Conservation (phyloP, 1,140 invertebrate species). For the Paraescarpia echinospica region DNA sequence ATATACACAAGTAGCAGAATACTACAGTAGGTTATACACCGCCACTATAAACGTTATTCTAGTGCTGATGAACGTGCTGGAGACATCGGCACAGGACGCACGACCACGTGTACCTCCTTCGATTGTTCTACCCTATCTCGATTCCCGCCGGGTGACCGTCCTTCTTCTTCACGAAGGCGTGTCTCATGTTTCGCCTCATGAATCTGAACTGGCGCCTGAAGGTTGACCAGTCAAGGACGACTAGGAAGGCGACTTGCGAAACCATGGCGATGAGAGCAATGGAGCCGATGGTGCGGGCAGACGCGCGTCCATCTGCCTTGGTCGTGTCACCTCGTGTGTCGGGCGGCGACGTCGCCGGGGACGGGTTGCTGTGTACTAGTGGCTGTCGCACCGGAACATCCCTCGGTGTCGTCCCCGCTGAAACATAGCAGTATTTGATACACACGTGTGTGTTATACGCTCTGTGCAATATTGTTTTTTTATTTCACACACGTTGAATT, state of each 20-base stretch:
- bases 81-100: background rate
- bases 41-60: background rate
- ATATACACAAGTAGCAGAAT: background rate
- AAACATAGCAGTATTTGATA: background rate
- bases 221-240: background rate
- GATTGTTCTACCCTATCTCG: background rate
- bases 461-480: too few relatives aligned
- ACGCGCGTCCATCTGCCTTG: background rate
- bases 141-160: background rate
- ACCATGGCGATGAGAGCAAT: background rate
- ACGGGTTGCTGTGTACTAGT: background rate
- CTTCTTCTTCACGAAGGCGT: background rate
- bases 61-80: background rate
- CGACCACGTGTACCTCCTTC: background rate
- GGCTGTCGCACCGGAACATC: background rate
- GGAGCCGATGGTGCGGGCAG: background rate
- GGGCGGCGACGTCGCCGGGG: too few relatives aligned
- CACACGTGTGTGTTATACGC: too few relatives aligned
- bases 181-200: background rate
- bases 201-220: background rate
- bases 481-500: too few relatives aligned
- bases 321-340: background rate
- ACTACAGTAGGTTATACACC: too few relatives aligned
- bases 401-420: background rate
- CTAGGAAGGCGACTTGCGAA: background rate